Evolutionary conservation across 2,888 invertebrate genomes (phyloP).

Genomic region (Rotaria sp.): DNA sequence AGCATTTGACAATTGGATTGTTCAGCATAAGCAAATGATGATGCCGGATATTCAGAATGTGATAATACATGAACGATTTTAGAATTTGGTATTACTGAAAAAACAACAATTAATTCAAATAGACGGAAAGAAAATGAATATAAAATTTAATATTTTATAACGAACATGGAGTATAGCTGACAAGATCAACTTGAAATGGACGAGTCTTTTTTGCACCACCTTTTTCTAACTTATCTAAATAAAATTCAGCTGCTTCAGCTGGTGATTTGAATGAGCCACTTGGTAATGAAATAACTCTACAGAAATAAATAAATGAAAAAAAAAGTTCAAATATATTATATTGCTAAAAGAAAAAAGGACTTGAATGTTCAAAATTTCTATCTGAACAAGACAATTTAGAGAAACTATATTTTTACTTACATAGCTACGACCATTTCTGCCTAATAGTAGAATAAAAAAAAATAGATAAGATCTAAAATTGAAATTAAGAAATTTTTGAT

Average conservation of each 20-base stretch:
- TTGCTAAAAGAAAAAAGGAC: not conserved
- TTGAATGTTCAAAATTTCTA: too few species aligned
- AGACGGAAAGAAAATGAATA: not conserved
- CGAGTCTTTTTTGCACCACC: conserved; percentile 19
- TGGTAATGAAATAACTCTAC: not conserved
- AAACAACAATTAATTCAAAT: too few species aligned
- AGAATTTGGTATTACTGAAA: not conserved
- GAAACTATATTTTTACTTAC: not conserved
- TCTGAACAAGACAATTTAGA: not conserved
- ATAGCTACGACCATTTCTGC: not conserved
- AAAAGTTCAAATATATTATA: too few species aligned
- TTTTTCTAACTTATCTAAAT: conserved; percentile 20
- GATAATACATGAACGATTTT: not conserved
- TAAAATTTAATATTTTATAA: not conserved
- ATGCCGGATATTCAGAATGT: conserved; percentile 17
- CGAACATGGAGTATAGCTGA: not conserved
- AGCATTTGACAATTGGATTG: not conserved
- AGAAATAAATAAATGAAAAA: not conserved
- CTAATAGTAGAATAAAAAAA: not conserved
- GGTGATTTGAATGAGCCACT: not conserved
- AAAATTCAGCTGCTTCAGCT: not conserved
- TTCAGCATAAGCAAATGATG: not conserved
- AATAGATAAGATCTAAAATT: not conserved
- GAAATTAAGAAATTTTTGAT: not conserved
- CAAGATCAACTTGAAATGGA: conserved; percentile 7